Conservation (phyloP, 2,888 invertebrate genomes). For the Leuctra nigra region DNA sequence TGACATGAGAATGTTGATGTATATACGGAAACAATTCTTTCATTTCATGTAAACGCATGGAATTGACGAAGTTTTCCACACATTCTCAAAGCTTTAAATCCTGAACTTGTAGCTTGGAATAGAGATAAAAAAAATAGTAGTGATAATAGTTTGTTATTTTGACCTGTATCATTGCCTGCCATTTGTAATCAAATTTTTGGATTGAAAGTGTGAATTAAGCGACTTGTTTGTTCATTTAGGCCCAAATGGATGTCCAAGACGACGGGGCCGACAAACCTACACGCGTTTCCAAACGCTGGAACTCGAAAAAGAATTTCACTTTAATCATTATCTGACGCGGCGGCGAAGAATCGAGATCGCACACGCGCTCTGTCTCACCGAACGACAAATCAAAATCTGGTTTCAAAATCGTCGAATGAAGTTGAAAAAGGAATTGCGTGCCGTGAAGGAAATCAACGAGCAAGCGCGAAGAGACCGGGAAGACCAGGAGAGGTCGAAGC, state of each 20-base stretch:
- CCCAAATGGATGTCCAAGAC: conserved; percentile 90
- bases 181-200: too few relatives aligned
- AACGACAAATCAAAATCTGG: conserved; percentile 96
- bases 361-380: conserved; percentile 91
- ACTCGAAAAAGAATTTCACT: conserved; percentile 97
- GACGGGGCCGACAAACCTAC: conserved; percentile 94
- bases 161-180: not conserved
- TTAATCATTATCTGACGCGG: conserved; percentile 95
- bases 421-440: conserved; percentile 89
- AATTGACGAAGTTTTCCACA: too few relatives aligned
- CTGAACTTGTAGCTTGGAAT: too few relatives aligned
- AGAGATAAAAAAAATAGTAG: too few relatives aligned
- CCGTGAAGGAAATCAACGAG: conserved; percentile 92
- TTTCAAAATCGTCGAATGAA: conserved; percentile 97
- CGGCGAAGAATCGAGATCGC: conserved; percentile 96
- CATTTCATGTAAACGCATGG: too few relatives aligned
- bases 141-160: too few relatives aligned
- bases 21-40: too few relatives aligned
- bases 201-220: too few relatives aligned
- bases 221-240: conserved; percentile 51
- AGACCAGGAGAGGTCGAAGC: conserved; percentile 86
- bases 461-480: conserved; percentile 85
- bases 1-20: too few relatives aligned
- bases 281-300: conserved; percentile 97
- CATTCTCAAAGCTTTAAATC: too few relatives aligned